Conservation (phyloP, 2,113 vertebrate species). For the Gadus macrocephalus region DNA sequence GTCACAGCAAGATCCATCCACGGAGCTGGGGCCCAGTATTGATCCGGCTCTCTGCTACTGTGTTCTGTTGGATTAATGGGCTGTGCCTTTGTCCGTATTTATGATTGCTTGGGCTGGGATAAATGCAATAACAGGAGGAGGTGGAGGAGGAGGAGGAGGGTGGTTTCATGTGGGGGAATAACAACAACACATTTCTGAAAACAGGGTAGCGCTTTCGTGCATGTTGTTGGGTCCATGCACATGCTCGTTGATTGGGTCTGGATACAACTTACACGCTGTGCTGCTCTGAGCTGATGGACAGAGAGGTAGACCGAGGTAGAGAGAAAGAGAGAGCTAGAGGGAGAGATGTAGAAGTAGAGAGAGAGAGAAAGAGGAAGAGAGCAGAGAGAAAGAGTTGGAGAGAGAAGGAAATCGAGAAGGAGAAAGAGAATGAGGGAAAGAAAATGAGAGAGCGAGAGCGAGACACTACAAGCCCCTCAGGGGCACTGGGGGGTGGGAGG, state of each 20-base stretch:
- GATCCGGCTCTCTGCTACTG: conserved; percentile 79
- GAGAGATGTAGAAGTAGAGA: no score
- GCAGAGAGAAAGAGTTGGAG: no score
- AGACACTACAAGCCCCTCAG: conserved; percentile 94
- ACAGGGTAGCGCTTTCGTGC: not conserved
- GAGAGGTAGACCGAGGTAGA: no score
- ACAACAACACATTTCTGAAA: not conserved
- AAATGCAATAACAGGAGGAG: not conserved
- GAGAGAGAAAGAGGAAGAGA: no score
- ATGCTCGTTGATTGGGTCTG: no score
- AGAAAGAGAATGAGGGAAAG: conserved; percentile 40
- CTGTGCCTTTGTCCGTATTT: conserved; percentile 50
- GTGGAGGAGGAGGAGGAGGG: no score
- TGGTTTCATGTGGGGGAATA: not conserved
- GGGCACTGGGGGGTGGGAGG: conserved; percentile 80
- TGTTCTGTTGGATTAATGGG: conserved; percentile 68
- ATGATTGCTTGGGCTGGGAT: conserved; percentile 1
- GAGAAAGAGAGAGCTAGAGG: no score
- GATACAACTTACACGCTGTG: conserved; percentile 35
- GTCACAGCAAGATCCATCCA: conserved; percentile 73
- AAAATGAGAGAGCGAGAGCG: conserved; percentile 80
- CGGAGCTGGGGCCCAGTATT: conserved; percentile 73
- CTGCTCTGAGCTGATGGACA: conserved; percentile 24
- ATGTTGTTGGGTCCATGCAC: no score
- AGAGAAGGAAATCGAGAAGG: no score